These are phyloP conservation scores for Pomacea maculata DNA, from an alignment of 1,140 invertebrate genomes.

Conservation along the genomic window DNA sequence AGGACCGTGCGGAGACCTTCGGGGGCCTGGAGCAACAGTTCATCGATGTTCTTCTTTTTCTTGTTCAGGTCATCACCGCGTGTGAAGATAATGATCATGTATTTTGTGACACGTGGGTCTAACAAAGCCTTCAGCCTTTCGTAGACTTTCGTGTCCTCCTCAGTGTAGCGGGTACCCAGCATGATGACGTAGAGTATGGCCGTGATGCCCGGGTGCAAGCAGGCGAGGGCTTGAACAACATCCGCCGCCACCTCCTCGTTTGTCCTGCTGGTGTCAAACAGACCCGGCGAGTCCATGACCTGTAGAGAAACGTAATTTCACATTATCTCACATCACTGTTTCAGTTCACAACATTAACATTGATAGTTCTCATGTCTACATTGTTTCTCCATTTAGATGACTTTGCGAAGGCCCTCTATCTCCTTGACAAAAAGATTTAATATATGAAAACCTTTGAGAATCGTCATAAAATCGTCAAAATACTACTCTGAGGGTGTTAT, in stretches of 20 bases:
- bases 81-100: constrained; percentile 2
- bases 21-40: background rate
- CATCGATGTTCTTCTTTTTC: background rate
- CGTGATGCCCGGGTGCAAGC: constrained; percentile 11
- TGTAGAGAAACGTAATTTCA: background rate
- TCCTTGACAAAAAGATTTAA: too few species aligned
- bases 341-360: too few species aligned
- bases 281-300: constrained; percentile 32
- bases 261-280: constrained; percentile 23
- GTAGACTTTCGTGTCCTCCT: constrained; percentile 2
- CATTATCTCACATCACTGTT: too few species aligned
- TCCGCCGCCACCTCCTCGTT: constrained; percentile 17
- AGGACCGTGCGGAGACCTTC: background rate
- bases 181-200: too few species aligned
- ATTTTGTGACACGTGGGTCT: background rate
- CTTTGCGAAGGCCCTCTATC: too few species aligned
- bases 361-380: too few species aligned
- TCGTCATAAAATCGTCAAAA: too few species aligned
- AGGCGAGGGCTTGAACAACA: constrained; percentile 27
- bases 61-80: background rate
- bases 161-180: constrained; percentile 25
- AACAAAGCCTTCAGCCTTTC: background rate
- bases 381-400: too few species aligned
- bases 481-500: too few species aligned
- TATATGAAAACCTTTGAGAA: too few species aligned